Evolutionary conservation across 2,797 vertebrate genomes (phyloP).

Genomic region (Lacerta viridis): DNA sequence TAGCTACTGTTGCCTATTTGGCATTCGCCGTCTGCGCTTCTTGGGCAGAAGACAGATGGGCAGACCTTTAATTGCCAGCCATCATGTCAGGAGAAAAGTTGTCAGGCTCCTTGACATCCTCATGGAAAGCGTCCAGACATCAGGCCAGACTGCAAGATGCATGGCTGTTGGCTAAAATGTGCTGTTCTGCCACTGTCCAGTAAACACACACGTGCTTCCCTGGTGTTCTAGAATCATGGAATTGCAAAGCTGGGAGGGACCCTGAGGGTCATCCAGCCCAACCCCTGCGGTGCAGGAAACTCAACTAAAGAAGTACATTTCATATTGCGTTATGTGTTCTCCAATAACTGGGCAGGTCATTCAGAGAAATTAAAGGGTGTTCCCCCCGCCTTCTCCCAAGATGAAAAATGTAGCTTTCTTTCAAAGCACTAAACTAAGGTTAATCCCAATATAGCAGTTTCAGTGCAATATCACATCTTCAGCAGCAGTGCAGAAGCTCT

Average conservation of each 20-base stretch:
- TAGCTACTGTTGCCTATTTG: neutral
- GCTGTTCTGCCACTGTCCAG: neutral
- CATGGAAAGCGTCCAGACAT: neutral
- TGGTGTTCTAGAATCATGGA: neutral
- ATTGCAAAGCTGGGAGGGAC: no score
- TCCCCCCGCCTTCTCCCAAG: neutral
- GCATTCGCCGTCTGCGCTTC: slow-evolving; percentile 45
- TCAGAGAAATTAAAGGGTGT: neutral
- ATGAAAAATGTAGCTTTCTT: neutral
- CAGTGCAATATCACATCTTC: no score
- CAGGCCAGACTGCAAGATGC: slow-evolving; percentile 35
- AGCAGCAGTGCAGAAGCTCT: no score
- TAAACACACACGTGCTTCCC: neutral
- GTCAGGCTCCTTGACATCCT: slow-evolving; percentile 27
- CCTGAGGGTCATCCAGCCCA: no score
- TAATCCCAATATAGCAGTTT: neutral
- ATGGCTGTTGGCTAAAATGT: neutral
- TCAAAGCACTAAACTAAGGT: neutral
- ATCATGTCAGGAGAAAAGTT: slow-evolving; percentile 22
- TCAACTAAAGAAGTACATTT: no score
- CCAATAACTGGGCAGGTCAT: neutral
- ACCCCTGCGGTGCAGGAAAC: no score
- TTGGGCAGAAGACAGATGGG: slow-evolving; percentile 44
- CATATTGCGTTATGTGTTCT: neutral
- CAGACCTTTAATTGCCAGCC: slow-evolving; percentile 29